Evolutionary conservation across 1,140 invertebrate genomes (phyloP).

Genomic region (Parapsyche elsis): DNA sequence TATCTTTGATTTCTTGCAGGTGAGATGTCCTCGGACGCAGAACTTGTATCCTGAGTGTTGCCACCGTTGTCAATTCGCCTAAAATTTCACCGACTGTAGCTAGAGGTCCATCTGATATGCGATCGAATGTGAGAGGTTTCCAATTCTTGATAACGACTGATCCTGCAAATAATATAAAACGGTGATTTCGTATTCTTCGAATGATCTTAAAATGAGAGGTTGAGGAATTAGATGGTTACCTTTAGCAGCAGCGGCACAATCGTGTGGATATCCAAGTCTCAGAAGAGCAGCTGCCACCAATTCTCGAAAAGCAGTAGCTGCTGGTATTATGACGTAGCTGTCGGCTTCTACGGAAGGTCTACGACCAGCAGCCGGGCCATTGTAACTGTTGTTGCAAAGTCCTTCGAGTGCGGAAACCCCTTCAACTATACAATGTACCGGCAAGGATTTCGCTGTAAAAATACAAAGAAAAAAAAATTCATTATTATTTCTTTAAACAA

Average conservation of each 20-base stretch:
- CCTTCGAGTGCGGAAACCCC: slow-evolving; percentile 77
- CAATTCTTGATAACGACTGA: slow-evolving; percentile 93
- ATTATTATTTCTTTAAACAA: slow-evolving; percentile 12
- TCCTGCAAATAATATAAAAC: slow-evolving; percentile 70
- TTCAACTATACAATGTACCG: slow-evolving; percentile 92
- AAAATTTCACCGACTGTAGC: slow-evolving; percentile 92
- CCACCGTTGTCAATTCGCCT: slow-evolving; percentile 90
- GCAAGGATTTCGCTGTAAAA: slow-evolving; percentile 86
- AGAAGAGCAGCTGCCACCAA: slow-evolving; percentile 81
- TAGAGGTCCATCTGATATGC: slow-evolving; percentile 86
- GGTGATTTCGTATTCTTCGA: too few relatives aligned
- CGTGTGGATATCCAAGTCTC: slow-evolving; percentile 81
- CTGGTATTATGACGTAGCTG: slow-evolving; percentile 92
- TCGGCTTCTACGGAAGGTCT: slow-evolving; percentile 84
- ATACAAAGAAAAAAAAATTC: slow-evolving; percentile 37
- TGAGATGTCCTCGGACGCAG: slow-evolving; percentile 81
- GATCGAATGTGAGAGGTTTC: slow-evolving; percentile 90
- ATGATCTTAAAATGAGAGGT: neutral
- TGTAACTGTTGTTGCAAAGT: slow-evolving; percentile 54
- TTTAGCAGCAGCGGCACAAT: slow-evolving; percentile 81
- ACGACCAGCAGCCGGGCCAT: slow-evolving; percentile 65
- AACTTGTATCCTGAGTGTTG: slow-evolving; percentile 89
- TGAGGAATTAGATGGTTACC: slow-evolving; percentile 69
- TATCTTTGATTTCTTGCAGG: slow-evolving; percentile 91
- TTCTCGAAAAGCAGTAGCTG: slow-evolving; percentile 87